Evolutionary conservation across 92 coral and sea anemone species (phyloP).

Genomic region (Ricordea florida): DNA sequence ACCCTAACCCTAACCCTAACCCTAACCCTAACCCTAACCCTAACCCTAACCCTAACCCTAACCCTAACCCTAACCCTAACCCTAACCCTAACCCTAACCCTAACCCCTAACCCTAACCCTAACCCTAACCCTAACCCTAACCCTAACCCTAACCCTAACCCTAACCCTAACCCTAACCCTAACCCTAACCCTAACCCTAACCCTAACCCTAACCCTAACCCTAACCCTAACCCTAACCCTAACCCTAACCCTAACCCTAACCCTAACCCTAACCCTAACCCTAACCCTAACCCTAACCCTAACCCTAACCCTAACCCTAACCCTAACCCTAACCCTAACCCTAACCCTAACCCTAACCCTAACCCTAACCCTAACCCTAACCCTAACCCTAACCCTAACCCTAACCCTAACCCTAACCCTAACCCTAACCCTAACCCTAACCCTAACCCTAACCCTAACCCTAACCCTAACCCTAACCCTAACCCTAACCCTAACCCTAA

Average conservation of each 20-base stretch:
- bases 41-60: slow-evolving; percentile 17
- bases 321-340: slow-evolving; percentile 43
- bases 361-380: slow-evolving; percentile 32
- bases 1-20: slow-evolving; percentile 31
- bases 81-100: slow-evolving; percentile 30
- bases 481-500: slow-evolving; percentile 40
- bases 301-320: slow-evolving; percentile 38
- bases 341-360: slow-evolving; percentile 46
- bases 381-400: slow-evolving; percentile 45
- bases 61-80: slow-evolving; percentile 28
- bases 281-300: slow-evolving; percentile 37
- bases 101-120: slow-evolving; percentile 36
- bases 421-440: slow-evolving; percentile 50
- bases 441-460: slow-evolving; percentile 48
- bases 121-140: slow-evolving; percentile 43
- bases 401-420: too few species aligned
- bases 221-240: slow-evolving; percentile 50
- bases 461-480: slow-evolving; percentile 47
- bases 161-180: slow-evolving; percentile 30
- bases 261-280: slow-evolving; percentile 36
- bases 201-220: slow-evolving; percentile 43
- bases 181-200: slow-evolving; percentile 29
- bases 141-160: slow-evolving; percentile 39
- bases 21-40: slow-evolving; percentile 31
- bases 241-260: slow-evolving; percentile 37